Evolutionary conservation across 2,797 vertebrate species (phyloP), one percentile per base, ranked within the genome.

Genomic region (Sandelia bainsii): DNA sequence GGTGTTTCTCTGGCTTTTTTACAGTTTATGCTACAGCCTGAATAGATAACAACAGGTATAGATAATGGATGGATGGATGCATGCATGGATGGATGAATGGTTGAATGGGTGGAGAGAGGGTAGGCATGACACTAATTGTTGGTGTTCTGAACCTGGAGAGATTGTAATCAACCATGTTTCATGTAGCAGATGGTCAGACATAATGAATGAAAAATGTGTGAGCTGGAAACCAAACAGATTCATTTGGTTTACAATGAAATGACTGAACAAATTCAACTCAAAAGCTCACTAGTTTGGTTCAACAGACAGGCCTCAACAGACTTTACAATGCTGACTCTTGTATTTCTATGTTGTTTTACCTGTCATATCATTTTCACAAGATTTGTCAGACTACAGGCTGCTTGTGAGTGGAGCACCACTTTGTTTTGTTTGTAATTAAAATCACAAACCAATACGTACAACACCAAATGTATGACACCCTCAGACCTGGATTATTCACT

Each of bases 201-300:
- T 84, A 83, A 89, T 90, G 85, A 84, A 77, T 81, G 67, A 79
- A 76, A 69, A 83, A 29, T 79, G 72, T 80, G 74, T 73, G 67
- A 75, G 81, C 82, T 82, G 83, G 68, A 90, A 83, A 87, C 78
- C 75, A 90, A 85, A 87, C 83, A 58, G 65, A 84, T 79, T 87
- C 27, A 79, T 90, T 86, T 87, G 60, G 77, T 79, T 81, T 54
- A 80, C 82, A 81, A 83, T 83, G 74, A 74, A 87, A 79, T 42
- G 62, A 77, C 72, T 51, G 53, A 85, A 56, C 63, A 79, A 69
- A 81, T 83, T 44, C 64, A 71, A 61, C 75, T 75, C 81, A 82
- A 49, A 34, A 72, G 63, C 56, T 76, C 87, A 66, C 29, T 63
- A 83, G 62, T 69, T 79, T 73, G 76, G 70, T 78, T 82, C 72